These are phyloP conservation scores for Chesias legatella DNA, from an alignment of 2,888 invertebrate genomes.

Conservation along the genomic window DNA sequence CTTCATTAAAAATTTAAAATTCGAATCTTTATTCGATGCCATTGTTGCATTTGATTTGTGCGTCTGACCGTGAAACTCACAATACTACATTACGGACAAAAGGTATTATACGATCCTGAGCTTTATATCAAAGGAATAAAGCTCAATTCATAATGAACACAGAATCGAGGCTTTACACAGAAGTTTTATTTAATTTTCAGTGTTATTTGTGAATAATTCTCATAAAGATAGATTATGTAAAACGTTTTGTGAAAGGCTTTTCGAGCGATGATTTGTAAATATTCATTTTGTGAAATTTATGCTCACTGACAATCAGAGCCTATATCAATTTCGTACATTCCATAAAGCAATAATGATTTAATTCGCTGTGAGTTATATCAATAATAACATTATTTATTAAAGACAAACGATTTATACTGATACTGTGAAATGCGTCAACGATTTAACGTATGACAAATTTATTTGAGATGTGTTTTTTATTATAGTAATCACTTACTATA, in stretches of 20 bases:
- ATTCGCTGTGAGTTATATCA: neutral
- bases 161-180: conserved; percentile 33
- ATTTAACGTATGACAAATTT: neutral
- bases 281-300: conserved; percentile 31
- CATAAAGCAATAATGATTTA: conserved; percentile 4
- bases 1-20: conserved; percentile 75
- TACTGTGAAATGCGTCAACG: neutral
- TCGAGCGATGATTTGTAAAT: conserved; percentile 52
- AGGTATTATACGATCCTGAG: conserved; percentile 34
- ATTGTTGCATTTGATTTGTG: conserved; percentile 73
- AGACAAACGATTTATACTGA: neutral
- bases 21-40: conserved; percentile 63
- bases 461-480: neutral
- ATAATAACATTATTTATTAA: conserved; percentile 7
- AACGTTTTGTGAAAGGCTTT: conserved; percentile 31
- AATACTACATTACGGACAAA: conserved; percentile 45
- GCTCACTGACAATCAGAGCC: conserved; percentile 4
- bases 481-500: neutral
- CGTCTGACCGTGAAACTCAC: conserved; percentile 60
- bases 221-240: conserved; percentile 43
- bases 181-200: conserved; percentile 59
- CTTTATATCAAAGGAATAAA: conserved; percentile 37
- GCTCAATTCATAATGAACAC: conserved; percentile 30
- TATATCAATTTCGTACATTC: conserved; percentile 4
- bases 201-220: conserved; percentile 49